Evolutionary conservation across 1,140 invertebrate genomes (phyloP), one percentile per base, ranked within the genome.

Genomic region (Anoplophora glabripennis): DNA sequence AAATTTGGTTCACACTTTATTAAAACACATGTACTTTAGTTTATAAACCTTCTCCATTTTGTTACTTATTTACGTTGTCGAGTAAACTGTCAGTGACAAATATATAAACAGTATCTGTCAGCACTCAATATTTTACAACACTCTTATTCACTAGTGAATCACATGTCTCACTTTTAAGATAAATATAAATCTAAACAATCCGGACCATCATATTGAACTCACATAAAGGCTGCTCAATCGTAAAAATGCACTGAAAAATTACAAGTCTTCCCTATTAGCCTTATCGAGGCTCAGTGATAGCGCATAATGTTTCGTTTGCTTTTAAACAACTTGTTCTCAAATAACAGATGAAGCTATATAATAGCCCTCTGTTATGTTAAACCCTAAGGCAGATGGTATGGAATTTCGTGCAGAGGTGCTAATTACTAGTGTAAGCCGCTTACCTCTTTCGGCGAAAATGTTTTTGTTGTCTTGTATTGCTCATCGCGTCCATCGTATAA

Each of bases 321-420:
- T 15, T 15, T 9, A n/a, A 9, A 34, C 1, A 47, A n/a, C 15
- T 35, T 17, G n/a, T 42, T 12, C 15, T 15, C 33, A 48, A 44
- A 48, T 42, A 58, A 58, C 38, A 49, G 52, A 37, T 36, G 45
- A 48, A 44, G 53, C 41, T 12, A 45, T 53, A 44, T 61, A 55
- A 28, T 28, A 28, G 21, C 21, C 21, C 21, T 28, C 21, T 28
- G 21, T 28, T 28, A 28, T 28, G 21, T 28, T 28, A 28, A 28
- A 28, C 21, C 21, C 5, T 28, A 57, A 54, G 59, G 57, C 69
- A 69, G 61, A 62, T 66, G 65, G 61, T 53, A 63, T 58, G 70
- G 72, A 73, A 73, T 73, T 72, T 73, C 67, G 64, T 71, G 71
- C 64, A 64, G 57, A 69, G 52, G 72, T 73, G 72, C 63, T 73